phyloP scores from a whole-genome alignment of 2,888 invertebrate species.

The Azorinus chamasolen region DNA sequence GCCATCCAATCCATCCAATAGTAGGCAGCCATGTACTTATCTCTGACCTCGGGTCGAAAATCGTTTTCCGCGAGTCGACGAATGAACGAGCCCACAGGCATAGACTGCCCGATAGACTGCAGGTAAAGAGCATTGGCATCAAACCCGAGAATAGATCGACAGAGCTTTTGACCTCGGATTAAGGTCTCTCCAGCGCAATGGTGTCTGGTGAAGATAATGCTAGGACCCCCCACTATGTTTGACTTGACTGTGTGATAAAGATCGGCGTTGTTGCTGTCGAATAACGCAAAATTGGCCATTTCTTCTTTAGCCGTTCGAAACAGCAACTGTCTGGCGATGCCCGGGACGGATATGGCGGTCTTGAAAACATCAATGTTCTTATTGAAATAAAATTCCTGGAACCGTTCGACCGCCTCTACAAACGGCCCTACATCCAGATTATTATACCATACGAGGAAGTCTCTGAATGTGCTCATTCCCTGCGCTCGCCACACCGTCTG shows the following conservation, averaged over 20 bases:
- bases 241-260: constrained; percentile 47
- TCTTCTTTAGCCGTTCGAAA: constrained; percentile 8
- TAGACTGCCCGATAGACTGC: constrained; percentile 32
- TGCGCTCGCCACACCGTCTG: constrained; percentile 48
- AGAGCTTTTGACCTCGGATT: constrained; percentile 30
- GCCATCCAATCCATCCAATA: too few species aligned
- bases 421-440: constrained; percentile 60
- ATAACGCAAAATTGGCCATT: constrained; percentile 46
- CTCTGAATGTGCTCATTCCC: constrained; percentile 53
- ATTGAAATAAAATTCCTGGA: constrained; percentile 54
- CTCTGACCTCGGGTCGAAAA: too few species aligned
- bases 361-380: constrained; percentile 64
- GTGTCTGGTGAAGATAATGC: constrained; percentile 44
- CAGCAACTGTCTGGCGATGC: constrained; percentile 26
- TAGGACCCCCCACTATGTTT: constrained; percentile 50
- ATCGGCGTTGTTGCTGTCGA: constrained; percentile 43
- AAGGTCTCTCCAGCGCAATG: constrained; percentile 21
- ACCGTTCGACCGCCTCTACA: constrained; percentile 52
- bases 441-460: constrained; percentile 68
- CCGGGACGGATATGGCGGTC: constrained; percentile 58
- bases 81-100: not conserved
- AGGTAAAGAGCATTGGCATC: constrained; percentile 62
- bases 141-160: constrained; percentile 42
- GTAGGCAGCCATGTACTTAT: too few species aligned
- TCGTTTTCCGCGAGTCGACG: not conserved